Evolutionary conservation across 2,797 vertebrate species (phyloP), one percentile per base, ranked within the genome.

Genomic region (Chloroceryle inda): DNA sequence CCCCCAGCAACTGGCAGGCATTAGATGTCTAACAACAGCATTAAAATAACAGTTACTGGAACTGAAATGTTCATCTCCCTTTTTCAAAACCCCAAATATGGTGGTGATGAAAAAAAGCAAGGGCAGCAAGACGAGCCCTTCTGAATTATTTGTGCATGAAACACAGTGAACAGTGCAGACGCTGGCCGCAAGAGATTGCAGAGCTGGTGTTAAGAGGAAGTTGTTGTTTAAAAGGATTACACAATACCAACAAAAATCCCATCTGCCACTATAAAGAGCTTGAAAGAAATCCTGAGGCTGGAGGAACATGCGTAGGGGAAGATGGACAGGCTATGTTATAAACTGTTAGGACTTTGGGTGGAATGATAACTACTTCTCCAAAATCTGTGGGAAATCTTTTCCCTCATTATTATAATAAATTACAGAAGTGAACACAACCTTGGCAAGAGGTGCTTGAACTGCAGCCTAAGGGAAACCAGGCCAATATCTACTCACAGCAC

Each of bases 371-470:
- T 27, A 38, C 63, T 88, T 77, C 87, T 91, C 53, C 58, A 24
- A 77, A 89, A 94, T 58, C 73, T 78, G 79, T 68, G 73, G 88
- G 62, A 88, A 93, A 84, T 83, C 85, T 81, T 78, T 93, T 23
- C 79, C 69, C n/a, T 89, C 49, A 4, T 74, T 68, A 74, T 69
- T 78, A 44, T 24, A 92, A 88, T 53, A 89, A 92, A 90, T 78
- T 47, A 58, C 85, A 93, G 73, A 94, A 93, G 50, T 13, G 45
- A 93, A 90, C 45, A 47, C 49, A 78, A 50, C 69, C 31, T 92
- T 75, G 79, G 79, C 69, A 87, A 72, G 92, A 87, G 83, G 74
- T 87, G 55, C 56, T 62, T 86, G 85, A 96, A 81, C 76, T 81
- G 15, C 62, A 86, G 80, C 88, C 77, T 69, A 24, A 73, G 59